Conservation (phyloP, 2,797 vertebrate species). For the Erethizon dorsatum region DNA sequence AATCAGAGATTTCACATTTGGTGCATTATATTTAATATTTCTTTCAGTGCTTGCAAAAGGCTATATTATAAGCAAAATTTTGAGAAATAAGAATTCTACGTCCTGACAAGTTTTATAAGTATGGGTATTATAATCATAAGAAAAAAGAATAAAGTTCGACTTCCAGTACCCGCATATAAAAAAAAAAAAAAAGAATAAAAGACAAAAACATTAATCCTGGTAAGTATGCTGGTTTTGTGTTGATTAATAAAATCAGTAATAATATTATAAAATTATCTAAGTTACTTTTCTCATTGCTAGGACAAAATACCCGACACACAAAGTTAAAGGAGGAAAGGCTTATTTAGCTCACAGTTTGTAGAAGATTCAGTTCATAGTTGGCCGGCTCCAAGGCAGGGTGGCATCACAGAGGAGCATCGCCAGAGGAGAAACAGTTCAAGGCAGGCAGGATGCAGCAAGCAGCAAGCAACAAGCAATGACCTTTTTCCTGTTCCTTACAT, state of each 20-base stretch:
- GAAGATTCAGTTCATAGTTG: not conserved
- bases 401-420: not conserved
- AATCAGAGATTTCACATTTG: not conserved
- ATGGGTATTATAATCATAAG: too few relatives aligned
- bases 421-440: not conserved
- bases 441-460: not conserved
- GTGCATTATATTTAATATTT: not conserved
- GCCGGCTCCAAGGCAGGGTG: not conserved
- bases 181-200: too few relatives aligned
- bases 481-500: not conserved
- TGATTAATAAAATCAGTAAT: not conserved
- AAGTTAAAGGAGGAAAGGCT: not conserved
- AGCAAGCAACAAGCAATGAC: not conserved
- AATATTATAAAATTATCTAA: not conserved
- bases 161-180: too few relatives aligned
- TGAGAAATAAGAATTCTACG: not conserved
- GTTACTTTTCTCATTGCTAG: not conserved
- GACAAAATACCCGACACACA: not conserved
- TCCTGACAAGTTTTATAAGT: not conserved
- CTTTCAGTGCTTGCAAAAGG: too few relatives aligned
- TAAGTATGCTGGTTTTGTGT: not conserved
- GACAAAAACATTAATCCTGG: rapidly evolving
- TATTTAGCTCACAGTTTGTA: not conserved
- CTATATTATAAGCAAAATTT: not conserved
- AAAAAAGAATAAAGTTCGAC: not conserved